Evolutionary conservation across 2,888 invertebrate genomes (phyloP), one percentile per base, ranked within the genome.

Genomic region (Unio pictorum): DNA sequence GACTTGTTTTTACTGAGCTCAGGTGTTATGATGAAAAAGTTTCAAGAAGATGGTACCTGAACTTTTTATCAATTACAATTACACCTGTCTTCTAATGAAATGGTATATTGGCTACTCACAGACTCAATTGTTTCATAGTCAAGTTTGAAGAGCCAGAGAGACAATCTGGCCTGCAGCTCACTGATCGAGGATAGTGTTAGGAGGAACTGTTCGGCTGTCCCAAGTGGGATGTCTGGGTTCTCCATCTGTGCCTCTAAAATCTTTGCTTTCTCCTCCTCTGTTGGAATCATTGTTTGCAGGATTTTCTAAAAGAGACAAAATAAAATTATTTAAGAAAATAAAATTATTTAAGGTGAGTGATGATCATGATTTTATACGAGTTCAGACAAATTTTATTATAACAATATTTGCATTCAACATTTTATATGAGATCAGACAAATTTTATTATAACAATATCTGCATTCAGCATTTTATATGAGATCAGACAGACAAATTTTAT

Each of bases 161-260:
- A 96, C 54, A 99, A 93, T 83, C 99, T 92, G 61, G 97, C 96
- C 64, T 96, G 94, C 73, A 99, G 92, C 91, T 99, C 98, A 61
- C 96, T 96, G 82, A 99, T 97, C 63, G 98, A 96, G 55, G 97
- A 95, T 79, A 99, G 91, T 28, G 97, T 98, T 61, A 99, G 92
- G n/a, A 99, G 93, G 90, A 99, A 99, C 91, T 99, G 98, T 91
- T 99, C 99, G 0, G 99, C 99, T 86, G 95, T 96, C 72, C 99
- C 99, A 74, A 97, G 91, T 18, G 96, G 96, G 60, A 86, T 85
- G 88, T 96, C 96, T 2, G 97, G 96, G 90, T 95, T 95, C 59
- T 95, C 94, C 85, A 95, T 94, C 92, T 97, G 97, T 61, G 98
- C 98, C 91, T 98, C 98, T 90, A 96, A 95, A 84, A 99, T 99